Conservation (phyloP, 23 tunicate genomes). For the Aplidium turbinatum region DNA sequence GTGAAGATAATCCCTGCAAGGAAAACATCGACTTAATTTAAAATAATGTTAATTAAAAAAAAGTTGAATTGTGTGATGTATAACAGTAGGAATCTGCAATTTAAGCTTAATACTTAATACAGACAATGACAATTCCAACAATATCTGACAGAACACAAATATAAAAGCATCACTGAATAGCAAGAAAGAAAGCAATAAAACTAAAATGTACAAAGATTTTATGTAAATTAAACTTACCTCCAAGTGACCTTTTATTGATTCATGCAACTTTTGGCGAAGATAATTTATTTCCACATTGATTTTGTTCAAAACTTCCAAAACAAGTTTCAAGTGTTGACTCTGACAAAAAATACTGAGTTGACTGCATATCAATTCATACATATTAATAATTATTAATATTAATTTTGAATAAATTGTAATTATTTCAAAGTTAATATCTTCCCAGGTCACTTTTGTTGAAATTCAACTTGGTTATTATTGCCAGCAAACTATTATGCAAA, state of each 20-base stretch:
- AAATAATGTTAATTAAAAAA: too few species aligned
- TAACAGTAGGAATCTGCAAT: not conserved
- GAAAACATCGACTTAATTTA: too few species aligned
- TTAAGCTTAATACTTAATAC: not conserved
- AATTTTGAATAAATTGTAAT: too few species aligned
- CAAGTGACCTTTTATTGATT: constrained; percentile 18
- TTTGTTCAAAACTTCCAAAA: constrained; percentile 51
- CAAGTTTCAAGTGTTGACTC: constrained; percentile 55
- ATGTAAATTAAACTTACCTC: constrained; percentile 13
- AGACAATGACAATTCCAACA: too few species aligned
- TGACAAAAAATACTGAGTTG: constrained; percentile 9
- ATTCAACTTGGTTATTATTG: not conserved
- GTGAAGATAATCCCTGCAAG: too few species aligned
- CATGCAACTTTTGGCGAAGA: constrained; percentile 47
- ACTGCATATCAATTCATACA: not conserved
- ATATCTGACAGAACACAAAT: too few species aligned
- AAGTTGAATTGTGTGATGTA: too few species aligned
- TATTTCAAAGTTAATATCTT: too few species aligned
- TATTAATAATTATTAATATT: too few species aligned
- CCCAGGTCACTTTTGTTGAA: too few species aligned
- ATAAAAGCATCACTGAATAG: too few species aligned
- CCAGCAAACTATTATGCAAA: not conserved
- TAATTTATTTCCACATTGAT: constrained; percentile 56
- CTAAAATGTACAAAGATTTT: not conserved
- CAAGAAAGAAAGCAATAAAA: constrained; percentile 4